Percentiles rank a stretch among this genome's conserved stretches.
These are phyloP conservation scores for Salmo trutta DNA, from an alignment of 2,797 vertebrate species.

Conservation along the genomic window DNA sequence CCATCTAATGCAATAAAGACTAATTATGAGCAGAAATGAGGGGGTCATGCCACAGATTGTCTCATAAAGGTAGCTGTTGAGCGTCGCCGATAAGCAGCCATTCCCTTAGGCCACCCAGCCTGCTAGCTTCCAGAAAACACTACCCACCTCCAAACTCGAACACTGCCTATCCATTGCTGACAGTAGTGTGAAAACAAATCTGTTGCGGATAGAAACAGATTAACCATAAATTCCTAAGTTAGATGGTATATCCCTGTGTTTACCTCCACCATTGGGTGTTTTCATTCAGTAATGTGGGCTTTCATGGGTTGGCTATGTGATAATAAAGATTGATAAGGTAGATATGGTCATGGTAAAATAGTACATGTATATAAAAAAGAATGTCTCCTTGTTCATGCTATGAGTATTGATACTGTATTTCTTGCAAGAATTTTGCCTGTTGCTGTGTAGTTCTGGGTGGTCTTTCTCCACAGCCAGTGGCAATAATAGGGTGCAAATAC, in stretches of 20 bases:
- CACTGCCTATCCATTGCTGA: background rate
- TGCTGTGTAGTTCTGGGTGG: slow-evolving; percentile 33
- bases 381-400: slow-evolving; percentile 17
- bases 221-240: background rate
- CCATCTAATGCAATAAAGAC: background rate
- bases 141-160: slow-evolving; percentile 1
- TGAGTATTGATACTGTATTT: background rate
- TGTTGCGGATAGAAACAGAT: slow-evolving; percentile 6
- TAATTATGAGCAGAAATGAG: slow-evolving; percentile 52
- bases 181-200: slow-evolving; percentile 29
- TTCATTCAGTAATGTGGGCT: slow-evolving; percentile 36
- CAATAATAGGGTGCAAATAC: slow-evolving; percentile 2
- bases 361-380: slow-evolving; percentile 23
- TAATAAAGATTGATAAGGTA: background rate
- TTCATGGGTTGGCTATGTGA: slow-evolving; percentile 29
- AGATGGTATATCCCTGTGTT: slow-evolving; percentile 22
- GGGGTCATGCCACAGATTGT: slow-evolving; percentile 47
- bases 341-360: slow-evolving; percentile 10
- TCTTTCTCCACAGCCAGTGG: slow-evolving; percentile 8
- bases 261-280: slow-evolving; percentile 22
- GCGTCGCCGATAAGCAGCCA: slow-evolving; percentile 19
- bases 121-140: slow-evolving; percentile 51
- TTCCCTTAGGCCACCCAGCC: slow-evolving; percentile 64
- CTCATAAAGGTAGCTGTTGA: slow-evolving; percentile 54
- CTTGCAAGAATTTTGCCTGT: slow-evolving; percentile 16